These are phyloP conservation scores for Glaucopsyche alexis DNA, from an alignment of 2,888 invertebrate species.

Conservation along the genomic window DNA sequence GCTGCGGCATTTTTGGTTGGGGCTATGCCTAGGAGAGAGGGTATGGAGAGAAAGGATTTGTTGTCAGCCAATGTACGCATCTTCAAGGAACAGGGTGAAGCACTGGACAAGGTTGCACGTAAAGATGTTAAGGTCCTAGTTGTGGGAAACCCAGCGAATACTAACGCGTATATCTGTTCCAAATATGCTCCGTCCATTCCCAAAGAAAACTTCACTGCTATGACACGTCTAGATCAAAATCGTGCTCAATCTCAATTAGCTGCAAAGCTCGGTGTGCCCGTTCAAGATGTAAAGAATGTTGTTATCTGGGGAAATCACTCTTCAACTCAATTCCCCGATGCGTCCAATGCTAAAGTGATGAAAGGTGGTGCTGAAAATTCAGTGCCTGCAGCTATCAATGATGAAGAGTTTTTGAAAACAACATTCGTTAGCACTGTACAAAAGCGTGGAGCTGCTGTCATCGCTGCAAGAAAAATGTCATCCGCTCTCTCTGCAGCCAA, in stretches of 20 bases:
- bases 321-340: constrained; percentile 98
- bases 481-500: constrained; percentile 99
- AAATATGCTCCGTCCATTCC: constrained; percentile 98
- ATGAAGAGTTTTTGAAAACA: constrained; percentile 89
- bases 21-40: constrained; percentile 96
- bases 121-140: constrained; percentile 97
- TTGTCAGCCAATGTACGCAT: constrained; percentile 98
- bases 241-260: constrained; percentile 95
- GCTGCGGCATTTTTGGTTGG: constrained; percentile 98
- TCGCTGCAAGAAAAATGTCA: constrained; percentile 97
- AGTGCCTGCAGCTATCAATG: constrained; percentile 86
- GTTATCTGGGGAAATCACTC: constrained; percentile 99
- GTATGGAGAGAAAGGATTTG: constrained; percentile 99
- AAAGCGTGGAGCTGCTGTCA: constrained; percentile 98
- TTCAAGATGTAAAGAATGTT: constrained; percentile 90
- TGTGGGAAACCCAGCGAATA: constrained; percentile 99
- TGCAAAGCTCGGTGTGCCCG: constrained; percentile 83
- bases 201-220: constrained; percentile 96
- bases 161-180: constrained; percentile 97
- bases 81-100: constrained; percentile 98
- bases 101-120: constrained; percentile 92
- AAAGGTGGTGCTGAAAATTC: constrained; percentile 77
- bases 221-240: constrained; percentile 99
- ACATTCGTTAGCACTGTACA: constrained; percentile 96
- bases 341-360: constrained; percentile 84